These are phyloP conservation scores for Plutomurus gul DNA, from an alignment of 1,140 invertebrate genomes.

Conservation along the genomic window DNA sequence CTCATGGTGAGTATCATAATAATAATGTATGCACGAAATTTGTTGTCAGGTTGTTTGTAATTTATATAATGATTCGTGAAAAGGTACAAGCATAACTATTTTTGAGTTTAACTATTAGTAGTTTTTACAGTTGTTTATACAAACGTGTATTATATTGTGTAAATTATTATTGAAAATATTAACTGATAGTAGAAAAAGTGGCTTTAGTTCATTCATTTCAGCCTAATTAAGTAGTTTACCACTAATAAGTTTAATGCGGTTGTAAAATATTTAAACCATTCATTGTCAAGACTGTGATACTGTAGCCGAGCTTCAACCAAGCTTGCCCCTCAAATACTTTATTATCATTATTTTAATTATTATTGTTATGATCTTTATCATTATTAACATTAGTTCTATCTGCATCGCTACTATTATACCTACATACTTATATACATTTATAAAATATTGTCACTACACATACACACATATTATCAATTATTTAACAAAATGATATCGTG, in stretches of 20 bases:
- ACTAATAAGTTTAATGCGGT: neutral
- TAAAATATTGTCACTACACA: neutral
- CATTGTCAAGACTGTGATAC: slow-evolving; percentile 44
- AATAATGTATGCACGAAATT: neutral
- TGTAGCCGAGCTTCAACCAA: slow-evolving; percentile 39
- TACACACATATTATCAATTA: too few species aligned
- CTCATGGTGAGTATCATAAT: neutral
- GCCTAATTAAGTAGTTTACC: slow-evolving; percentile 9
- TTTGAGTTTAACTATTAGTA: neutral
- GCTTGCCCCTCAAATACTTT: slow-evolving; percentile 36
- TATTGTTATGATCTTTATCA: slow-evolving; percentile 29
- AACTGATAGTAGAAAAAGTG: neutral
- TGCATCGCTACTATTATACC: too few species aligned
- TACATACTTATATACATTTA: neutral
- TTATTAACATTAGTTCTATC: slow-evolving; percentile 25
- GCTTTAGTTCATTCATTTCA: slow-evolving; percentile 18
- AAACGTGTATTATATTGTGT: neutral
- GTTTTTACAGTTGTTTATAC: slow-evolving; percentile 19
- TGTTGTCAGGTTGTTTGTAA: slow-evolving; percentile 9
- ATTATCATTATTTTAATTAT: slow-evolving; percentile 36
- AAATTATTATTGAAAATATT: neutral
- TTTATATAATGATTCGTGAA: slow-evolving; percentile 21
- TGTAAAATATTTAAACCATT: slow-evolving; percentile 32
- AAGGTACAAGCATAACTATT: slow-evolving; percentile 15
- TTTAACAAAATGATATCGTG: neutral